These are phyloP conservation scores for Madoqua kirkii DNA, from an alignment of 2,113 vertebrate genomes.

Conservation along the genomic window DNA sequence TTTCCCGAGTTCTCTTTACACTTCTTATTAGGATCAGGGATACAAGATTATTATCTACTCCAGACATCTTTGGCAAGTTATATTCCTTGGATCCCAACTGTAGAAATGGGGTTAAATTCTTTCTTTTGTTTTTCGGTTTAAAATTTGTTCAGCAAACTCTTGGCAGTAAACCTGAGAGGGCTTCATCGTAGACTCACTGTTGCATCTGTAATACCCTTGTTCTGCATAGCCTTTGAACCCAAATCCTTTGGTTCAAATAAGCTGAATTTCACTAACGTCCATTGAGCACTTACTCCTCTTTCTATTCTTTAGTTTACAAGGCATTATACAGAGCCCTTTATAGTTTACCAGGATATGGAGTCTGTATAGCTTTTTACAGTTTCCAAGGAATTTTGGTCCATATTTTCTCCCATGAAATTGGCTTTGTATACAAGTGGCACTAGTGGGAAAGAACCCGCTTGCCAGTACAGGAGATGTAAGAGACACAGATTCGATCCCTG, in stretches of 20 bases:
- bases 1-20: background rate
- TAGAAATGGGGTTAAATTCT: background rate
- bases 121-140: background rate
- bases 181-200: background rate
- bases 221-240: background rate
- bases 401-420: background rate
- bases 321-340: background rate
- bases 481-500: background rate
- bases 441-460: background rate
- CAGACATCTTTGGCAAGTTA: background rate
- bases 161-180: background rate
- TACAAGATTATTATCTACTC: background rate
- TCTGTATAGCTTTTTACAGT: background rate
- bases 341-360: background rate
- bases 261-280: background rate
- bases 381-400: background rate
- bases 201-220: background rate
- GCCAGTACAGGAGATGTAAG: background rate
- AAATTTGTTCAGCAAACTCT: background rate
- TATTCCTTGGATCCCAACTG: background rate
- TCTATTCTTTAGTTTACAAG: background rate
- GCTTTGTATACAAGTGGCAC: background rate
- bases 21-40: background rate
- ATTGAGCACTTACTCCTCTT: background rate
- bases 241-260: background rate